These are phyloP conservation scores for Holothuria glaberrima DNA, from an alignment of 35 echinoderm and acorn worm genomes.

Conservation along the genomic window DNA sequence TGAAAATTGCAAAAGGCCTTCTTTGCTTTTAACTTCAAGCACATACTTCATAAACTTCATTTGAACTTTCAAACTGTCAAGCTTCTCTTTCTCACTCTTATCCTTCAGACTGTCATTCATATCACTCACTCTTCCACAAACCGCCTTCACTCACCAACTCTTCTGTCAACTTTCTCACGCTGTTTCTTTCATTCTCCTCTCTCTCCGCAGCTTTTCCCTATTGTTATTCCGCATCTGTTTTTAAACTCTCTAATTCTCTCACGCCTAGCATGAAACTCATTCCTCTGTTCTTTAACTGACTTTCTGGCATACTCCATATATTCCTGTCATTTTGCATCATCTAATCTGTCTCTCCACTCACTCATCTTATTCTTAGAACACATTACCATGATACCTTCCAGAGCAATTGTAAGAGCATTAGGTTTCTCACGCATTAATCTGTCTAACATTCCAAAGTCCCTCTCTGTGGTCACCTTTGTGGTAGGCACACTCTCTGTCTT, in stretches of 20 bases:
- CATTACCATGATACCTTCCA: slow-evolving; percentile 61
- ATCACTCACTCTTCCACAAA: too few relatives aligned
- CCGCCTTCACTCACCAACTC: too few relatives aligned
- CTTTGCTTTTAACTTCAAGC: too few relatives aligned
- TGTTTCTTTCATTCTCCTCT: neutral
- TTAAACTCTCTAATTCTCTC: neutral
- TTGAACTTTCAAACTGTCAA: too few relatives aligned
- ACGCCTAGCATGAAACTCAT: neutral
- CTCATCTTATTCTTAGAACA: slow-evolving; percentile 19
- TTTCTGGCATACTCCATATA: slow-evolving; percentile 17
- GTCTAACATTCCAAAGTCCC: slow-evolving; percentile 71
- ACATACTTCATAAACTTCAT: too few relatives aligned
- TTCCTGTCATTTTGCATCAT: neutral
- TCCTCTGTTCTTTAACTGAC: slow-evolving; percentile 6
- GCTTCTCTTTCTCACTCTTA: too few relatives aligned
- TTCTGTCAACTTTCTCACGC: neutral
- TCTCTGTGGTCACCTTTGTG: slow-evolving; percentile 54
- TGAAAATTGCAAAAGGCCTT: too few relatives aligned
- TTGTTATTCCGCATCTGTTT: too few relatives aligned
- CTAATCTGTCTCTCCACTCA: slow-evolving; percentile 7
- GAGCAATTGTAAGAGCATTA: slow-evolving; percentile 38
- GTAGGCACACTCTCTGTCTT: slow-evolving; percentile 65
- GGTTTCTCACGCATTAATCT: slow-evolving; percentile 54
- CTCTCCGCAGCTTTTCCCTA: too few relatives aligned
- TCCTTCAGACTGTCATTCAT: too few relatives aligned